These are phyloP conservation scores for Eurytoma adleriae DNA, from an alignment of 2,888 invertebrate species.

Conservation along the genomic window DNA sequence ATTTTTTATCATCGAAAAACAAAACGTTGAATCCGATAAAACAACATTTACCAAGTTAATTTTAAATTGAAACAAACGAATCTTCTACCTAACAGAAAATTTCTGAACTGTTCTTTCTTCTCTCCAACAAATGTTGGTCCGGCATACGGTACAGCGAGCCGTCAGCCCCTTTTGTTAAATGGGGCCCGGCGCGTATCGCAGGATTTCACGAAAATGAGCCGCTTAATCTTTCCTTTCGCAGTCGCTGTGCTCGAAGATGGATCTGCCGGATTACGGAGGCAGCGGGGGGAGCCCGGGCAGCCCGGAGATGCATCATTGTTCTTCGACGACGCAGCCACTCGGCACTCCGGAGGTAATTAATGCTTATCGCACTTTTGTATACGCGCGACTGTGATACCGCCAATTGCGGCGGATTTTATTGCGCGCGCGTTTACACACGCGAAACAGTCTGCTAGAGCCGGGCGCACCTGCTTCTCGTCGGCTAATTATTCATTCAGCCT, in stretches of 20 bases:
- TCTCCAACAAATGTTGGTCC: too few species aligned
- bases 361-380: background rate
- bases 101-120: too few species aligned
- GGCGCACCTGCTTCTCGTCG: conserved; percentile 3
- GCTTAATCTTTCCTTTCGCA: conserved; percentile 27
- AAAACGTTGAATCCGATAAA: too few species aligned
- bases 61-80: too few species aligned
- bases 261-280: conserved; percentile 71
- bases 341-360: conserved; percentile 80
- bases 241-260: conserved; percentile 70
- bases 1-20: too few species aligned
- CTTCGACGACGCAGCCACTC: conserved; percentile 88
- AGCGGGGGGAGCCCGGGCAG: conserved; percentile 82
- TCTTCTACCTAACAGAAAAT: too few species aligned
- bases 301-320: conserved; percentile 93
- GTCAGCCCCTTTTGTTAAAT: background rate
- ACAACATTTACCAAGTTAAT: too few species aligned
- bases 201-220: conserved; percentile 12
- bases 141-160: too few species aligned
- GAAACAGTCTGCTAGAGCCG: background rate
- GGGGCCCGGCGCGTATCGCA: background rate
- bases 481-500: conserved; percentile 38
- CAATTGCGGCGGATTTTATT: too few species aligned
- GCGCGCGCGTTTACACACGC: background rate
- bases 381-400: too few species aligned